Percentiles rank a stretch among this genome's conserved stretches.
phyloP scores from a whole-genome alignment of 2,888 invertebrate species.

The Drosophila leonis region DNA sequence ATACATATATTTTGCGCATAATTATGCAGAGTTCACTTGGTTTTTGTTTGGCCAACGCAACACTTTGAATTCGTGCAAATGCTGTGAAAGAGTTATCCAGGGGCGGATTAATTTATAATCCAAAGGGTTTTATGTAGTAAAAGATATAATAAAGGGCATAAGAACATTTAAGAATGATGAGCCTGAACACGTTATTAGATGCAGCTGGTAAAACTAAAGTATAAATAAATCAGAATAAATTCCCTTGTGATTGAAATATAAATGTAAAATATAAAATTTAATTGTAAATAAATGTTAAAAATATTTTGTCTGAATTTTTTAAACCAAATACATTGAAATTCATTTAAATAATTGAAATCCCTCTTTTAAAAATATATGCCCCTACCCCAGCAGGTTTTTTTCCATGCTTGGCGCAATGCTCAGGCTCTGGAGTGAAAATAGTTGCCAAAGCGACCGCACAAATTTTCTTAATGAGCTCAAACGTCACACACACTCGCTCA shows the following conservation, averaged over 20 bases:
- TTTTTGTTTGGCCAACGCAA: slow-evolving; percentile 64
- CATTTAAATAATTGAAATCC: no score
- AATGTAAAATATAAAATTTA: neutral
- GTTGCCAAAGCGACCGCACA: slow-evolving; percentile 69
- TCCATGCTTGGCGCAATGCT: slow-evolving; percentile 1
- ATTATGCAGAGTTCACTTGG: slow-evolving; percentile 68
- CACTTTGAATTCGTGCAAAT: slow-evolving; percentile 53
- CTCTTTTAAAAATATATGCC: neutral
- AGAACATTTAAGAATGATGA: neutral
- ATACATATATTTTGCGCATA: slow-evolving; percentile 57
- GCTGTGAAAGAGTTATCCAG: slow-evolving; percentile 31
- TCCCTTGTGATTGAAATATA: neutral
- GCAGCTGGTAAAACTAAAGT: no score
- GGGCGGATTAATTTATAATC: slow-evolving; percentile 9
- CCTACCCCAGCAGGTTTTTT: slow-evolving; percentile 22
- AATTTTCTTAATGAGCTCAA: slow-evolving; percentile 72
- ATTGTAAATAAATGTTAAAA: neutral
- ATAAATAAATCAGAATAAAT: neutral
- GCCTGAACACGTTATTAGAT: no score
- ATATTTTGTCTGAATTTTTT: neutral
- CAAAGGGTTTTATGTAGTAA: neutral
- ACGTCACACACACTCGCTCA: slow-evolving; percentile 37
- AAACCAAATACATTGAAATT: no score
- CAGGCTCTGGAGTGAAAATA: slow-evolving; percentile 47
- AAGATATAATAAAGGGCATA: neutral